phyloP scores from a whole-genome alignment of 2,888 invertebrate species.

The Camponotus fellah region DNA sequence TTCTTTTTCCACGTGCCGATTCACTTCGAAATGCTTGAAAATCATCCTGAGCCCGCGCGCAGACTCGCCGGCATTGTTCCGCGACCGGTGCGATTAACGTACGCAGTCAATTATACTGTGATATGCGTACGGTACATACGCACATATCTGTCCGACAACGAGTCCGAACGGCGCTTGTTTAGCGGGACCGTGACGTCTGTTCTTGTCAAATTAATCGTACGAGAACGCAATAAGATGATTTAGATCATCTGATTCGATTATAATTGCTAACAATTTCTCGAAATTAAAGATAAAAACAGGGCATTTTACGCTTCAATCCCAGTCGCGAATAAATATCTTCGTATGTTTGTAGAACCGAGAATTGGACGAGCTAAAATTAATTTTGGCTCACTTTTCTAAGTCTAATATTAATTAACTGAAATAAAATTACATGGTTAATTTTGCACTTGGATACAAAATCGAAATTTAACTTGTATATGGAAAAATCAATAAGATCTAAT shows the following conservation, averaged over 20 bases:
- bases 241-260: background rate
- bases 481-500: background rate
- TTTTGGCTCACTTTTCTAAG: background rate
- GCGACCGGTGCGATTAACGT: slow-evolving; percentile 72
- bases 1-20: slow-evolving; percentile 62
- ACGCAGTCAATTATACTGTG: slow-evolving; percentile 71
- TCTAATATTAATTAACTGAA: background rate
- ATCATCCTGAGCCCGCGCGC: slow-evolving; percentile 58
- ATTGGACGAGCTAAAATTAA: background rate
- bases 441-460: background rate
- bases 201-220: slow-evolving; percentile 33
- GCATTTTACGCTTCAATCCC: background rate
- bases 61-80: slow-evolving; percentile 68
- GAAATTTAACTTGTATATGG: background rate
- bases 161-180: slow-evolving; percentile 3
- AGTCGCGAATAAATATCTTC: background rate
- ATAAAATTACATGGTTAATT: background rate
- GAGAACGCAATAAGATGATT: background rate
- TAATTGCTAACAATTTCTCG: background rate
- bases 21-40: slow-evolving; percentile 66
- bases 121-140: slow-evolving; percentile 68
- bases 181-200: slow-evolving; percentile 6
- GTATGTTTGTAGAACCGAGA: background rate
- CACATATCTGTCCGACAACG: slow-evolving; percentile 58
- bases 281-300: background rate